Evolutionary conservation across 2,888 invertebrate species (phyloP), one percentile per base, ranked within the genome.

Genomic region (Mellilla xanthometata): DNA sequence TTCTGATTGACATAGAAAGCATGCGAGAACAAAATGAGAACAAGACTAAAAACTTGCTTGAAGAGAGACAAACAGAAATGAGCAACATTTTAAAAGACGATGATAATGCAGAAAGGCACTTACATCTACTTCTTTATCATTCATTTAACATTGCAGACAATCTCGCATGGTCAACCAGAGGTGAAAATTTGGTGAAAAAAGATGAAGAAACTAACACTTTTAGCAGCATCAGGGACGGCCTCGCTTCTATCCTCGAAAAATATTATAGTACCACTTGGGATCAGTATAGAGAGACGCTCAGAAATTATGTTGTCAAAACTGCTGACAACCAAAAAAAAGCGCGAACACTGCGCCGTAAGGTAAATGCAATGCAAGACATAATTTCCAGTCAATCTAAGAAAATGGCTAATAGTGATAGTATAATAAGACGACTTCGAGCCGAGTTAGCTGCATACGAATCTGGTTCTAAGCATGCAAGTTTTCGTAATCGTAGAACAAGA

Each of bases 291-390:
- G 62, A 69, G 15, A 80, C 83, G 8, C 66, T 88, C 2, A 83
- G 71, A 71, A 59, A 68, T 1, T 89, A 89, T 38, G 68, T 89
- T 2, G 44, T 66, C 6, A 74, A 68, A 42, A 88, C 86, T 9
- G 79, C 83, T 19, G 82, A 83, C 26, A 87, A 83, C 54, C 86
- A 87, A 57, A 89, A 86, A 58, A 62, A 74, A 26, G 76, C 82
- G 5, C 78, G 87, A 23, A 81, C 74, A 64, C 58, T 88, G 39
- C 76, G 87, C 1, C 67, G 62, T 12, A 88, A 88, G 64, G 85
- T 88, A 67, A 81, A 79, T 58, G 52, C 76, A 40, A 89, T 89
- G 84, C 78, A 82, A 32, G 85, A 87, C 43, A 82, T 89, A 34
- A 89, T 89, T 46, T 85, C 81, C 9, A 69, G 80, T 10, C 89